Percentiles rank a stretch among this genome's conserved stretches.
Conservation (phyloP, 2,888 invertebrate genomes). For the Lomographa bimaculata region DNA sequence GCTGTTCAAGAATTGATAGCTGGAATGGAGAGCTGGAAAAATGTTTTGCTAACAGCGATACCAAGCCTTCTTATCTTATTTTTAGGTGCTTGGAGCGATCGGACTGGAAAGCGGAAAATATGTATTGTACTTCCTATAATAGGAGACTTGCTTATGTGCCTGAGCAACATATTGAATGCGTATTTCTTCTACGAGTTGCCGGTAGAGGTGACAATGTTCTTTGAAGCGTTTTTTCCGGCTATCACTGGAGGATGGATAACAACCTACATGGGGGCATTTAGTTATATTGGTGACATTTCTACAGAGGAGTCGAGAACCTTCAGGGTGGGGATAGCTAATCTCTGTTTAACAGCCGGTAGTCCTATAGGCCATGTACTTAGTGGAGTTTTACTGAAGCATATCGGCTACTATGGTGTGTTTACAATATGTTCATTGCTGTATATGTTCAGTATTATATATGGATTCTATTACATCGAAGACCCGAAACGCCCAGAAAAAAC, state of each 20-base stretch:
- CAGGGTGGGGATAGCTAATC: slow-evolving; percentile 81
- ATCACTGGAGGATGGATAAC: slow-evolving; percentile 82
- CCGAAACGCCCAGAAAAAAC: slow-evolving; percentile 49
- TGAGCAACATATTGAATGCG: slow-evolving; percentile 77
- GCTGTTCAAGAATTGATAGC: slow-evolving; percentile 82
- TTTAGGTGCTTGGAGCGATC: slow-evolving; percentile 85
- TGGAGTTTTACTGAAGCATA: slow-evolving; percentile 62
- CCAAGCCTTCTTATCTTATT: slow-evolving; percentile 82
- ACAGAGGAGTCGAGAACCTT: slow-evolving; percentile 81
- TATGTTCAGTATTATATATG: slow-evolving; percentile 68
- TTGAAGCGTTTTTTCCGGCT: slow-evolving; percentile 79
- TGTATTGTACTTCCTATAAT: slow-evolving; percentile 82
- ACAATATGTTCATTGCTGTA: slow-evolving; percentile 66
- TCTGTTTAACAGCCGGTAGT: slow-evolving; percentile 67
- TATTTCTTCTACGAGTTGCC: slow-evolving; percentile 81
- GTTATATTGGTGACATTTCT: slow-evolving; percentile 84
- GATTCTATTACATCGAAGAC: slow-evolving; percentile 66
- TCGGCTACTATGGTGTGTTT: slow-evolving; percentile 81
- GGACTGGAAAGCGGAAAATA: slow-evolving; percentile 80
- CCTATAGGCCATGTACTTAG: slow-evolving; percentile 71
- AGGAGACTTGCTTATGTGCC: slow-evolving; percentile 75
- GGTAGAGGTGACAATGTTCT: slow-evolving; percentile 75
- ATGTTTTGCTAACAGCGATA: slow-evolving; percentile 76
- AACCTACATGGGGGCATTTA: slow-evolving; percentile 82
- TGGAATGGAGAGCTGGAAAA: slow-evolving; percentile 81